Percentiles rank a stretch among this genome's conserved stretches.
These are phyloP conservation scores for Gobio gobio DNA, from an alignment of 2,113 vertebrate genomes.

Conservation along the genomic window DNA sequence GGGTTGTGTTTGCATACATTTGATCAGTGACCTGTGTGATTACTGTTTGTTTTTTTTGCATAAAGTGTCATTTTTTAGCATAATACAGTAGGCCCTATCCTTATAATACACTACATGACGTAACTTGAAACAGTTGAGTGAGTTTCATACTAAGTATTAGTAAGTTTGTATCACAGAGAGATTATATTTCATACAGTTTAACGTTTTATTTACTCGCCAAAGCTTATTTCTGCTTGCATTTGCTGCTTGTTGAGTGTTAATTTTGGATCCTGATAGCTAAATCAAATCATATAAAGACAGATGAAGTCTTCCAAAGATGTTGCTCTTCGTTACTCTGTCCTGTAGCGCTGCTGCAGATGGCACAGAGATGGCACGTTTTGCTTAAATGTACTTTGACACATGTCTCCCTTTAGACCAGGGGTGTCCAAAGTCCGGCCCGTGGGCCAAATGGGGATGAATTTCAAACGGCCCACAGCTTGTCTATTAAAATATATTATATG, in stretches of 20 bases:
- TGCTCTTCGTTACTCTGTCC: not conserved
- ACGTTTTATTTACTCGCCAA: not conserved
- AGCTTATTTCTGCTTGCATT: not conserved
- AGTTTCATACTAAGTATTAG: not conserved
- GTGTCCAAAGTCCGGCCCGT: too few species aligned
- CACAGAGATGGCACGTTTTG: not conserved
- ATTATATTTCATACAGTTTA: not conserved
- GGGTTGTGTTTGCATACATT: not conserved
- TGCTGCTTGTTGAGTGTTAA: not conserved
- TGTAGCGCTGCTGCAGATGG: not conserved
- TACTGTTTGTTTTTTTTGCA: not conserved
- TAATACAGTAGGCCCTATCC: not conserved
- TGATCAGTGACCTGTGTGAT: not conserved
- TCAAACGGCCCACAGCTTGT: too few species aligned
- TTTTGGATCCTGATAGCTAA: not conserved
- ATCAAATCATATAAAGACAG: not conserved
- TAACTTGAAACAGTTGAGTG: not conserved
- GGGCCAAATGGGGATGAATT: too few species aligned
- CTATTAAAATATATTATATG: too few species aligned
- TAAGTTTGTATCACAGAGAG: not conserved
- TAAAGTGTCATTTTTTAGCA: not conserved
- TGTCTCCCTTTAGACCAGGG: conserved; percentile 21
- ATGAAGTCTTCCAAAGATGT: not conserved
- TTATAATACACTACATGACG: not conserved
- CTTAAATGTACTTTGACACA: conserved; percentile 19